Evolutionary conservation across 2,797 vertebrate genomes (phyloP), one percentile per base, ranked within the genome.

Genomic region (Buphagus erythrorhynchus): DNA sequence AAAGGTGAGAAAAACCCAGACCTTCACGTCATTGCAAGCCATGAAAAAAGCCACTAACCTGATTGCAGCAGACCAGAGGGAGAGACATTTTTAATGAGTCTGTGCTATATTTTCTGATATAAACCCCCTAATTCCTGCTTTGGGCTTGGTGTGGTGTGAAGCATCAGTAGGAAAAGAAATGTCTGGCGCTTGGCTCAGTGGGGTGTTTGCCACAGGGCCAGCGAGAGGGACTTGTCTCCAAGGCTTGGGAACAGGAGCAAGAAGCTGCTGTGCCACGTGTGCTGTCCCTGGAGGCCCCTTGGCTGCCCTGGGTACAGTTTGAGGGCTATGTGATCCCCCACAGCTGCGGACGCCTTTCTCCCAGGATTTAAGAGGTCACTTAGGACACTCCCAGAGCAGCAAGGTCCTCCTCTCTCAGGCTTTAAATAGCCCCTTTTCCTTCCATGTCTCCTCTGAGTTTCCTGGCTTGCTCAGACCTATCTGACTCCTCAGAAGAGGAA

Each of bases 341-440:
- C 96, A 98, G 95, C 96, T 98, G 96, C 7, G 95, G 78, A 93
- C 48, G 88, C 92, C 96, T 97, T 96, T 97, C 95, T 97, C 69
- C 94, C 71, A 69, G 95, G 96, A 95, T 97, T 97, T 96, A 96
- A 90, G 94, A 85, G 94, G 96, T 97, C 95, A 95, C 96, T 97
- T 96, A 88, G 88, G 96, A 94, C 74, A 88, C 86, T 94, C 57
- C 65, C 76, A 71, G 63, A 94, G 88, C 69, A 68, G 65, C 36
- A 58, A 88, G 85, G 89, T 83, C 69, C 90, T 95, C 55, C 62
- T 88, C 78, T 88, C 55, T 2, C 18, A 83, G 90, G 91, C 96
- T 98, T 96, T 97, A 96, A 97, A 97, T 96, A 96, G 93, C 81
- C 33, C 29, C 16, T 38, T 80, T 91, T 76, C 59, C 25, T 88